phyloP scores from a whole-genome alignment of 2,888 invertebrate genomes.

The Zygogramma bicolorata region DNA sequence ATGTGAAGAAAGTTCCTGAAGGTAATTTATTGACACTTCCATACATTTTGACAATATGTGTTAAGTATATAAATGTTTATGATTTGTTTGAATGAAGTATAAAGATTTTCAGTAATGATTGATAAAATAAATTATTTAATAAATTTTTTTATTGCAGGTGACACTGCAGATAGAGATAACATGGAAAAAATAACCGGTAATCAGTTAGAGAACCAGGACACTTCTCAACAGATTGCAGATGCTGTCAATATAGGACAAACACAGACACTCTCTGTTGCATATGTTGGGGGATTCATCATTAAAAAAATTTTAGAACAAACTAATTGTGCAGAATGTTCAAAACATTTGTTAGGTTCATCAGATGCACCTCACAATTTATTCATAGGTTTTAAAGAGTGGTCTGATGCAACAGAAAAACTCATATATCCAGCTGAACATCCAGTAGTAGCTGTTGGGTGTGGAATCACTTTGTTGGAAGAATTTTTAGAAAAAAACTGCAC shows the following conservation, averaged over 20 bases:
- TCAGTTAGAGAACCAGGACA: conserved; percentile 13
- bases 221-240: conserved; percentile 13
- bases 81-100: conserved; percentile 13
- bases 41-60: conserved; percentile 18
- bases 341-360: conserved; percentile 5
- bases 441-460: conserved; percentile 14
- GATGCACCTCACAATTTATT: conserved; percentile 10
- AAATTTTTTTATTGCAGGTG: conserved; percentile 16
- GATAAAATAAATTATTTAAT: conserved; percentile 11
- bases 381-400: background rate
- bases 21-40: conserved; percentile 14
- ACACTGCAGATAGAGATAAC: conserved; percentile 8
- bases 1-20: conserved; percentile 7
- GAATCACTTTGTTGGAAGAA: background rate
- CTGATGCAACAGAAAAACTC: conserved; percentile 1
- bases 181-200: conserved; percentile 15
- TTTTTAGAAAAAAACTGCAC: background rate
- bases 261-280: conserved; percentile 11
- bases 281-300: conserved; percentile 16
- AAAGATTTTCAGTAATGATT: conserved; percentile 10
- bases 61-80: conserved; percentile 11
- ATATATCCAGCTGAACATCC: conserved; percentile 17
- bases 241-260: background rate
- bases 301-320: conserved; percentile 9
- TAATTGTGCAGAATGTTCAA: conserved; percentile 7